These are phyloP conservation scores for Mormyrops attenuatus DNA, from an alignment of 2,797 vertebrate species.

Conservation along the genomic window DNA sequence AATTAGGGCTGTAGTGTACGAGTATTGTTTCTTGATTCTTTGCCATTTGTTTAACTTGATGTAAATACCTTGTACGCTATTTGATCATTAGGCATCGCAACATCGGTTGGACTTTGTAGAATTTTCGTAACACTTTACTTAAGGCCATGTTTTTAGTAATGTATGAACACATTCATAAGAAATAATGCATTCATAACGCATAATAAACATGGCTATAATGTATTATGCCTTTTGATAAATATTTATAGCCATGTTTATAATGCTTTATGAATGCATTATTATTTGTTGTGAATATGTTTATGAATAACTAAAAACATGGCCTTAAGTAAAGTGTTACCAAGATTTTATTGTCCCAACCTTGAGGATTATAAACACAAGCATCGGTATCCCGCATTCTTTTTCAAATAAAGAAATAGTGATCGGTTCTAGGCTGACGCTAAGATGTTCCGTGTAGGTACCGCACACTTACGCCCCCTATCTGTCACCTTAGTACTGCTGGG, in stretches of 20 bases:
- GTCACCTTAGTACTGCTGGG: conserved; percentile 48
- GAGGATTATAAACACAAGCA: not conserved
- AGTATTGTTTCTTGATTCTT: not conserved
- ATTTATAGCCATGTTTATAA: not conserved
- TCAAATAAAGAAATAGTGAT: not conserved
- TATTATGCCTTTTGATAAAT: not conserved
- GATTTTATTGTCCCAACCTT: not conserved
- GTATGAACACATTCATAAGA: not conserved
- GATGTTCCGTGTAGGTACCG: conserved; percentile 43
- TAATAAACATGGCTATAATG: not conserved
- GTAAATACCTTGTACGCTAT: not conserved
- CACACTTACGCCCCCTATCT: conserved; percentile 51
- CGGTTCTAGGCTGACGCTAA: conserved; percentile 25
- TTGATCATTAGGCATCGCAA: not conserved
- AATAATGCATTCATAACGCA: not conserved
- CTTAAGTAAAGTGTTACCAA: not conserved
- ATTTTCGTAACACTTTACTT: not conserved
- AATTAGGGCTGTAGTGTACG: not conserved
- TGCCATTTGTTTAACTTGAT: not conserved
- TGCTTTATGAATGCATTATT: not conserved
- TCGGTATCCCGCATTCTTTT: conserved; percentile 3
- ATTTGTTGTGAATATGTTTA: not conserved
- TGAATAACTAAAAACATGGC: not conserved
- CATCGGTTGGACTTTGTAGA: not conserved
- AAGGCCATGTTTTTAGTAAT: too few species aligned